These are phyloP conservation scores for Venustaconcha ellipsiformis DNA, from an alignment of 1,140 invertebrate species.

Conservation along the genomic window DNA sequence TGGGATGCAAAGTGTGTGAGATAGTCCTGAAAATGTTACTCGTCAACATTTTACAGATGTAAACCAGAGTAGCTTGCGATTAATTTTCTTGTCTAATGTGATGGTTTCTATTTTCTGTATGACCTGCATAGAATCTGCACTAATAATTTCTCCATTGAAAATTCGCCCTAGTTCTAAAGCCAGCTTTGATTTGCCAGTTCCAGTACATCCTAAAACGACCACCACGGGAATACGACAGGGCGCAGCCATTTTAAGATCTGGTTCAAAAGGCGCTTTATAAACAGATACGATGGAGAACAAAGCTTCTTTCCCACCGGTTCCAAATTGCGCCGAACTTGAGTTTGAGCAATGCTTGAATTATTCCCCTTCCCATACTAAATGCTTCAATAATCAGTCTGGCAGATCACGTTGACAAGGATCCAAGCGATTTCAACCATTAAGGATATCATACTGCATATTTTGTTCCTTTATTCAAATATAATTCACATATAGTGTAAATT, in stretches of 20 bases:
- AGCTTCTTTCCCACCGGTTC: not conserved
- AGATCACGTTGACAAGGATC: too few species aligned
- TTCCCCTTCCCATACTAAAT: too few species aligned
- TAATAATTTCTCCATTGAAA: slow-evolving; percentile 96
- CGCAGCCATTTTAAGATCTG: slow-evolving; percentile 48
- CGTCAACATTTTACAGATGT: not conserved
- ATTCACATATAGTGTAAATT: too few species aligned
- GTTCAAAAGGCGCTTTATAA: not conserved
- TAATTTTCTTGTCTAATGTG: not conserved
- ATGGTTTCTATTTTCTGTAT: slow-evolving; percentile 42
- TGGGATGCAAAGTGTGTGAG: too few species aligned
- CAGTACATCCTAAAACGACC: slow-evolving; percentile 94
- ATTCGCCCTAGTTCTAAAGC: slow-evolving; percentile 89
- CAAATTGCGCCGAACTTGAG: not conserved
- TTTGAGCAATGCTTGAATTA: too few species aligned
- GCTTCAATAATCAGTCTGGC: too few species aligned
- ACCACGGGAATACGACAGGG: slow-evolving; percentile 77
- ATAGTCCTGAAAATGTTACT: too few species aligned
- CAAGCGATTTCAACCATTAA: too few species aligned
- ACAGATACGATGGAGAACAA: not conserved
- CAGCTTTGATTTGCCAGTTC: slow-evolving; percentile 96
- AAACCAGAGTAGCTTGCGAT: not conserved
- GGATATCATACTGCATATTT: too few species aligned
- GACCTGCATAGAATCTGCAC: slow-evolving; percentile 99
- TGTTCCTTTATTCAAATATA: too few species aligned